Conservation (phyloP, 2,113 vertebrate genomes). For the Pituophis catenifer region DNA sequence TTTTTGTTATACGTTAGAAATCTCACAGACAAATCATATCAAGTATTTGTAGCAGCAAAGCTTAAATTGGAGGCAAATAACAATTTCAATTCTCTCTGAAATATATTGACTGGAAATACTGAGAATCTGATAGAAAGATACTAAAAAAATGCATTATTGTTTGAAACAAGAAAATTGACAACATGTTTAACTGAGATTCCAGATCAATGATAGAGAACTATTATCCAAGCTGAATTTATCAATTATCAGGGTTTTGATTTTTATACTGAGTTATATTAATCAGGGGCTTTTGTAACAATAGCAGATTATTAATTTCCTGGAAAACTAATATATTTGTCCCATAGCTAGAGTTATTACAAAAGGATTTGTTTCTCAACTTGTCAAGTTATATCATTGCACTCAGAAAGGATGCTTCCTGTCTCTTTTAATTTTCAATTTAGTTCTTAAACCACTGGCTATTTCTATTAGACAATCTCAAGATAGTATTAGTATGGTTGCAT, state of each 20-base stretch:
- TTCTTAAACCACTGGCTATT: neutral
- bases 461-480: neutral
- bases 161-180: neutral
- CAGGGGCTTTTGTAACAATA: neutral
- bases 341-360: neutral
- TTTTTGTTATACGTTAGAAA: neutral
- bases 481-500: neutral
- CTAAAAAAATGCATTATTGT: neutral
- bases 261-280: neutral
- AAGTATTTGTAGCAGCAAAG: neutral
- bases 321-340: neutral
- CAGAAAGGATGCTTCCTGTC: neutral
- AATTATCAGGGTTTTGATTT: neutral
- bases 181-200: neutral
- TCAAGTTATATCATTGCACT: neutral
- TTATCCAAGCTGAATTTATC: neutral
- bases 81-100: neutral
- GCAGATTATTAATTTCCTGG: neutral
- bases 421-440: neutral
- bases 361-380: neutral
- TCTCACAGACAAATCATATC: neutral
- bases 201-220: neutral
- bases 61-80: neutral
- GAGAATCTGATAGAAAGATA: neutral
- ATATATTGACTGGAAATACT: neutral